phyloP scores from a whole-genome alignment of 2,888 invertebrate genomes.

The Autographa pulchrina region DNA sequence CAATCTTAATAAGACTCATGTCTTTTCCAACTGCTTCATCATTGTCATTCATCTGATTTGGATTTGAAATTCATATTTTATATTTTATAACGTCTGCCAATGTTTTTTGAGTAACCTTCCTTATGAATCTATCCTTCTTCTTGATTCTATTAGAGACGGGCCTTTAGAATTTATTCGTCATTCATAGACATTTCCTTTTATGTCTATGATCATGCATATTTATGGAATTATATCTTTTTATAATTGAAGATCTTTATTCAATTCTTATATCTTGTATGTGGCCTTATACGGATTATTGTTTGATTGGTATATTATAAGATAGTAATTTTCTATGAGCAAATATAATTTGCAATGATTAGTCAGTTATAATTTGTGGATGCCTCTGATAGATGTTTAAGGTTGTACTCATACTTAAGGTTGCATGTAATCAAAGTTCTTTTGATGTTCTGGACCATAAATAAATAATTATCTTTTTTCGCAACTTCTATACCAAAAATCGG shows the following conservation, averaged over 20 bases:
- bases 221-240: conserved; percentile 50
- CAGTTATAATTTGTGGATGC: conserved; percentile 5
- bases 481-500: neutral
- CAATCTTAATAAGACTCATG: conserved; percentile 47
- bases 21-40: conserved; percentile 30
- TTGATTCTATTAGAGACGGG: conserved; percentile 31
- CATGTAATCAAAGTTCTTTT: neutral
- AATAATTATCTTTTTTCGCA: neutral
- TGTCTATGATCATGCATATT: conserved; percentile 52
- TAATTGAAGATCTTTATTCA: conserved; percentile 50
- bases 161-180: conserved; percentile 45
- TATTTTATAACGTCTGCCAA: neutral
- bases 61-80: neutral
- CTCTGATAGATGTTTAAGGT: neutral
- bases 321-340: conserved; percentile 19
- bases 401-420: neutral
- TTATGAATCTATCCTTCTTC: conserved; percentile 18
- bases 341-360: neutral
- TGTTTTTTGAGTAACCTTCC: conserved; percentile 12
- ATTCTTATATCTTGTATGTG: conserved; percentile 44
- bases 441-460: too few species aligned
- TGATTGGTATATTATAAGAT: conserved; percentile 39
- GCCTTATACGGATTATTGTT: conserved; percentile 51
- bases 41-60: conserved; percentile 8
- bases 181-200: conserved; percentile 49